Conservation (phyloP, 2,797 vertebrate species). For the Hoplostethus mediterraneus region DNA sequence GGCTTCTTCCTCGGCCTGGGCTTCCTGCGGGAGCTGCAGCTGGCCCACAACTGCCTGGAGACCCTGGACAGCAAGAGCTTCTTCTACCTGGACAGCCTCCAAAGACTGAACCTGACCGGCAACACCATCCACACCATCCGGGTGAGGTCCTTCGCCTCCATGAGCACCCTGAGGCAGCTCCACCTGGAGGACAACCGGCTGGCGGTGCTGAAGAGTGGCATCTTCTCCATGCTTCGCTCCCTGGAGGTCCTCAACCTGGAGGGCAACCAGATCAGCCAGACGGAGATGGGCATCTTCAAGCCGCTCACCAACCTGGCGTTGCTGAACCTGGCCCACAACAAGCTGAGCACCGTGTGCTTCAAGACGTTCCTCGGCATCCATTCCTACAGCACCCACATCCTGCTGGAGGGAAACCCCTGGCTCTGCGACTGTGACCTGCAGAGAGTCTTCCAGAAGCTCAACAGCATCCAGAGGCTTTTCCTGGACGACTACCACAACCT, state of each 20-base stretch:
- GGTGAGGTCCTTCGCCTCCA: slow-evolving; percentile 77
- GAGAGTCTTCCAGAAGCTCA: slow-evolving; percentile 86
- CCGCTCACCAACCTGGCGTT: slow-evolving; percentile 82
- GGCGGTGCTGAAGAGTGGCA: slow-evolving; percentile 67
- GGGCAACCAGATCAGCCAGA: slow-evolving; percentile 77
- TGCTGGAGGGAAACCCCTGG: slow-evolving; percentile 86
- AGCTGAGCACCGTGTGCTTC: slow-evolving; percentile 77
- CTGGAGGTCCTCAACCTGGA: slow-evolving; percentile 85
- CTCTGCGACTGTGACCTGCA: slow-evolving; percentile 89
- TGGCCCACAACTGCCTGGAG: slow-evolving; percentile 82
- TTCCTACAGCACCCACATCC: slow-evolving; percentile 85
- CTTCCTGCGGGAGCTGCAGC: slow-evolving; percentile 80
- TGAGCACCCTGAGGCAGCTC: slow-evolving; percentile 83
- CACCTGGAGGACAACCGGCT: slow-evolving; percentile 83
- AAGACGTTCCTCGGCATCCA: slow-evolving; percentile 86
- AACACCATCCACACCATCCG: slow-evolving; percentile 81
- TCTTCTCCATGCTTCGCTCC: slow-evolving; percentile 86
- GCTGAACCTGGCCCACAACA: slow-evolving; percentile 83
- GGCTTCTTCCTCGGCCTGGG: slow-evolving; percentile 83
- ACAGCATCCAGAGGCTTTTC: slow-evolving; percentile 81
- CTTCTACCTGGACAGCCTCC: slow-evolving; percentile 82
- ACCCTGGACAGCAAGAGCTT: slow-evolving; percentile 75
- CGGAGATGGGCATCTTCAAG: slow-evolving; percentile 75
- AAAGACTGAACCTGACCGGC: slow-evolving; percentile 82
- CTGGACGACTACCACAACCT: slow-evolving; percentile 86